Evolutionary conservation across 2,888 invertebrate species (phyloP), one percentile per base, ranked within the genome.

Genomic region (Ochlodes sylvanus): DNA sequence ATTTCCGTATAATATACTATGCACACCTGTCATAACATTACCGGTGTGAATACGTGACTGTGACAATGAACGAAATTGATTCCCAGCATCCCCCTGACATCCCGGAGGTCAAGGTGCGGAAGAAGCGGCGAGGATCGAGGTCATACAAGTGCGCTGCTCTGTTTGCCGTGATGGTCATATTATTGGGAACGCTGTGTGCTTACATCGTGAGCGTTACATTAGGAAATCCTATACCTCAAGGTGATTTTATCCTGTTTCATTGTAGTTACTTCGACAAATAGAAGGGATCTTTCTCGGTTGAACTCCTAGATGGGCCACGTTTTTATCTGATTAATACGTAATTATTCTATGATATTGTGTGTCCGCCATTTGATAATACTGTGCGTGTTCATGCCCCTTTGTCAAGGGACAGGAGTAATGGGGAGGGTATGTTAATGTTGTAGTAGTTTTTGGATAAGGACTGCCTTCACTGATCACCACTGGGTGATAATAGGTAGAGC

Each of bases 131-230:
- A 32, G 2, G 14, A n/a, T n/a, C 54, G 6, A 7, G n/a, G 32
- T 9, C 7, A 1, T 32, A 54, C n/a, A 54, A n/a, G 54, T 54
- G 32, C 32, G 54, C 32, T 54, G 54, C 32, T 6, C 12, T 52
- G 21, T 27, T 14, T n/a, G 32, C 4, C 21, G 57, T 12, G 5
- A 66, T 66, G 65, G 27, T 66, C 34, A 34, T 66, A 27, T 2
- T 58, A 5, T 32, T 66, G 27, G 65, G 65, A 52, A 38, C 65
- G 0, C 52, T 66, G 15, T 66, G 65, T 17, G 65, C 58, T 1
- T 58, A 58, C 17, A 27, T 47, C n/a, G 50, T 66, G 17, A 32
- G 56, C 32, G 14, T 54, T 17, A 50, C 57, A 0, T 38, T 38
- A 10, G 58, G 65, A 6, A 58, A 27, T 66, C 58, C 58, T 15